phyloP scores from a whole-genome alignment of 1,140 invertebrate species.

The Araneus ventricosus region DNA sequence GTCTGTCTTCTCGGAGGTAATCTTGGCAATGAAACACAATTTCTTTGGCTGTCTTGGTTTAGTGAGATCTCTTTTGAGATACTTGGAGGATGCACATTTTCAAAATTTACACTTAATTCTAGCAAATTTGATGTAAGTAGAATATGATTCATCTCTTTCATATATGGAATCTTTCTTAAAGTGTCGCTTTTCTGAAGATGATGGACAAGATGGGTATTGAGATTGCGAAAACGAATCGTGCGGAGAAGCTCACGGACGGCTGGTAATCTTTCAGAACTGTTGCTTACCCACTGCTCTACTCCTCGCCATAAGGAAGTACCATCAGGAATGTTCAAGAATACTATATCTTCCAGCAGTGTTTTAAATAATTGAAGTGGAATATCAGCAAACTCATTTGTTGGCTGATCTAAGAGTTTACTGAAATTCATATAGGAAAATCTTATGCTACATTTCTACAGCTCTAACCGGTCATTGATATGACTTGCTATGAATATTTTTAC shows the following conservation, averaged over 20 bases:
- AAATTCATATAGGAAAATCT: not conserved
- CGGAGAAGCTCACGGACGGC: not conserved
- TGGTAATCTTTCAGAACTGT: not conserved
- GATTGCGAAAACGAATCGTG: not conserved
- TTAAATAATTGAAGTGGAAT: not conserved
- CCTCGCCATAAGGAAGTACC: not conserved
- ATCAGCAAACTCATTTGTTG: not conserved
- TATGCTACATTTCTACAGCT: not conserved
- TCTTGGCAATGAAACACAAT: not conserved
- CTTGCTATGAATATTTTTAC: not conserved
- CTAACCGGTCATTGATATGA: not conserved
- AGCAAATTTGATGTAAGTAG: not conserved
- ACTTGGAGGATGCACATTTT: not conserved
- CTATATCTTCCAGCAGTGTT: not conserved
- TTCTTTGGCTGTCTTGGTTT: not conserved
- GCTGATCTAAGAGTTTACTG: not conserved
- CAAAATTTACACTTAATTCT: not conserved
- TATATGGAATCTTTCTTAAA: not conserved
- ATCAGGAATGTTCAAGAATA: slow-evolving; percentile 4
- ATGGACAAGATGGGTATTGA: not conserved
- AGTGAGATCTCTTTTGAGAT: not conserved
- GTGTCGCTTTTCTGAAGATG: not conserved
- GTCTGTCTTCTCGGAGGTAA: not conserved
- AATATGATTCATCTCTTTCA: not conserved
- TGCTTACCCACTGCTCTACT: not conserved